These are phyloP conservation scores for Drosophila mimica DNA, from an alignment of 2,888 invertebrate species.

Conservation along the genomic window DNA sequence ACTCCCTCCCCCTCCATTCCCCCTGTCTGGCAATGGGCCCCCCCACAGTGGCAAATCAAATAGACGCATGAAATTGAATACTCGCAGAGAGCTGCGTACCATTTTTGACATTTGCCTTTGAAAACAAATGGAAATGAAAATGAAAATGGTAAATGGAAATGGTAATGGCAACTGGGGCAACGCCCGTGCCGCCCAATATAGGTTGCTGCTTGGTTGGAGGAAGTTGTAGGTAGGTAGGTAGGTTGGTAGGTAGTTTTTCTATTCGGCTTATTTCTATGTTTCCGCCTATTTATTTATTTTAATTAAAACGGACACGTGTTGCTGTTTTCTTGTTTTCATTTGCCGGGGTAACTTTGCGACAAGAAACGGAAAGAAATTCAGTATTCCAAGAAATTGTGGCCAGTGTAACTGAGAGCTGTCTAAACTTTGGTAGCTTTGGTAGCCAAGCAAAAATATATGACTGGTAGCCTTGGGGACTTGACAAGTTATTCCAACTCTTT, in stretches of 20 bases:
- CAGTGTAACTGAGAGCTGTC: constrained; percentile 42
- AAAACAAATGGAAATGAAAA: constrained; percentile 48
- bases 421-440: background rate
- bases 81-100: constrained; percentile 33
- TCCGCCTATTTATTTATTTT: constrained; percentile 77
- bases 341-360: constrained; percentile 48
- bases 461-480: background rate
- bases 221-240: constrained; percentile 1
- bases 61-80: constrained; percentile 79
- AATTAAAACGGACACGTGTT: constrained; percentile 78
- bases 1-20: constrained; percentile 28
- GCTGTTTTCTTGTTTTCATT: constrained; percentile 76
- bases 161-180: constrained; percentile 46
- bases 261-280: constrained; percentile 58
- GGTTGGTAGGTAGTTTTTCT: constrained; percentile 31
- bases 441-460: background rate
- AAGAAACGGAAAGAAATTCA: constrained; percentile 26
- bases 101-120: constrained; percentile 71
- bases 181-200: constrained; percentile 15
- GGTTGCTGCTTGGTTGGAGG: constrained; percentile 7
- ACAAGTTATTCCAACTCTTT: background rate
- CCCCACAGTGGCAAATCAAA: constrained; percentile 63
- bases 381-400: background rate
- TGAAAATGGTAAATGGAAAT: constrained; percentile 34
- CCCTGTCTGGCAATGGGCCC: background rate